Evolutionary conservation across 2,888 invertebrate species (phyloP).

Genomic region (Clunio marinus): DNA sequence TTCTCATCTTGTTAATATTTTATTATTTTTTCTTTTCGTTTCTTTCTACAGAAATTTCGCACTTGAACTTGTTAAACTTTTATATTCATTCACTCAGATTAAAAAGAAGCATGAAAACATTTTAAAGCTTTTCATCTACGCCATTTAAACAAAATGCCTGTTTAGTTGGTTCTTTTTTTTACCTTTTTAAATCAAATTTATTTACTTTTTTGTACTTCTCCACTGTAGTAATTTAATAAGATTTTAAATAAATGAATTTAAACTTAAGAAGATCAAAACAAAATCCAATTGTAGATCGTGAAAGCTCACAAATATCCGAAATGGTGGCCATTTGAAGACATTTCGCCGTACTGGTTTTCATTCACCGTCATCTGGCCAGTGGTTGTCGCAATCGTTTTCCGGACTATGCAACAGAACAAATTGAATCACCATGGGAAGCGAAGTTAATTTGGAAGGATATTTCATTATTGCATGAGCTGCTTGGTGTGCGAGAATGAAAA

Average conservation of each 20-base stretch:
- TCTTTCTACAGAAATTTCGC: slow-evolving; percentile 34
- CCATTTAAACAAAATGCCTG: slow-evolving; percentile 23
- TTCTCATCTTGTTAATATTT: slow-evolving; percentile 21
- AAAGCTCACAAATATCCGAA: slow-evolving; percentile 48
- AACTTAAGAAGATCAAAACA: neutral
- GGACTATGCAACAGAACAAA: slow-evolving; percentile 15
- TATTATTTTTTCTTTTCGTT: slow-evolving; percentile 28
- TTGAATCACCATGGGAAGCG: slow-evolving; percentile 24
- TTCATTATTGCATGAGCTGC: too few relatives aligned
- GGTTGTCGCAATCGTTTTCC: slow-evolving; percentile 18
- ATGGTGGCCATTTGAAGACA: slow-evolving; percentile 63
- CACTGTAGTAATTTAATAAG: too few relatives aligned
- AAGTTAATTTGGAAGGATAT: slow-evolving; percentile 24
- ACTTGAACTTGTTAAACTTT: neutral
- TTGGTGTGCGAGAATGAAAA: too few relatives aligned
- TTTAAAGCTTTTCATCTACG: too few relatives aligned
- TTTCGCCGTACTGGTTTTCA: slow-evolving; percentile 47
- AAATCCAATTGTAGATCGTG: slow-evolving; percentile 40
- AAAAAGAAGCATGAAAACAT: too few relatives aligned
- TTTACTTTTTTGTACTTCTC: neutral
- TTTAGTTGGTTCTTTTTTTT: neutral
- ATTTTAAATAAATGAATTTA: too few relatives aligned
- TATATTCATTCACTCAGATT: too few relatives aligned
- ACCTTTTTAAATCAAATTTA: too few relatives aligned
- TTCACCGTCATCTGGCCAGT: slow-evolving; percentile 31